Evolutionary conservation across 2,797 vertebrate species (phyloP).

Genomic region (Garrulus glandarius): DNA sequence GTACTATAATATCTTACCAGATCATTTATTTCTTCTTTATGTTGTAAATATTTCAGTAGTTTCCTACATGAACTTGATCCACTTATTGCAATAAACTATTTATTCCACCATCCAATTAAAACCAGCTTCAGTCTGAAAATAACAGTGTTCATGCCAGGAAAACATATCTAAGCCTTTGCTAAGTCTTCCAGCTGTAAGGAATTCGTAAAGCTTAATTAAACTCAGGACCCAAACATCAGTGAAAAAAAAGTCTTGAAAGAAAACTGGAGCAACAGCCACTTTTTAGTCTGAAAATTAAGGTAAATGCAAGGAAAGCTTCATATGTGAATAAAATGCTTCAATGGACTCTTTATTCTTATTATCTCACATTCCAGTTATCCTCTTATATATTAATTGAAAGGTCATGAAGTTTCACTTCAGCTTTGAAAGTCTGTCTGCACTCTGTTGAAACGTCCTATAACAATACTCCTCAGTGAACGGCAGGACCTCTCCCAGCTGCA

Average conservation of each 20-base stretch:
- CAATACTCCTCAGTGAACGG: neutral
- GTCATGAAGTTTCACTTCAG: neutral
- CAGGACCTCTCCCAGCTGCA: neutral
- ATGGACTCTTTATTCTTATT: neutral
- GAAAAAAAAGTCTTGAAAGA: neutral
- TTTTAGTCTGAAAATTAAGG: neutral
- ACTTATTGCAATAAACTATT: neutral
- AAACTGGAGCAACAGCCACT: neutral
- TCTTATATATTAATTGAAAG: constrained; percentile 18
- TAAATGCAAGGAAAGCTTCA: neutral
- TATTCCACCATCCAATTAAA: constrained; percentile 20
- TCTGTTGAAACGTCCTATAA: neutral
- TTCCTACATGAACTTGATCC: constrained; percentile 10
- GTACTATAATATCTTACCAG: neutral
- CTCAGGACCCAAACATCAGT: neutral
- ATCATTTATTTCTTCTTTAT: constrained; percentile 16
- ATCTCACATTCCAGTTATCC: constrained; percentile 2
- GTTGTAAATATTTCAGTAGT: constrained; percentile 40
- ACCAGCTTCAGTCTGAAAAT: neutral
- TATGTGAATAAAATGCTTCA: neutral
- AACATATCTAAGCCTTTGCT: constrained; percentile 33
- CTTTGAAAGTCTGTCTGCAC: neutral
- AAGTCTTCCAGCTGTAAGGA: neutral
- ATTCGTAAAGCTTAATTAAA: constrained; percentile 38
- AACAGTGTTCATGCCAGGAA: neutral